Percentiles rank a stretch among this genome's conserved stretches.
These are phyloP conservation scores for human (Homo sapiens) DNA, from an alignment of 2,113 vertebrate species.

Conservation along the genomic window DNA sequence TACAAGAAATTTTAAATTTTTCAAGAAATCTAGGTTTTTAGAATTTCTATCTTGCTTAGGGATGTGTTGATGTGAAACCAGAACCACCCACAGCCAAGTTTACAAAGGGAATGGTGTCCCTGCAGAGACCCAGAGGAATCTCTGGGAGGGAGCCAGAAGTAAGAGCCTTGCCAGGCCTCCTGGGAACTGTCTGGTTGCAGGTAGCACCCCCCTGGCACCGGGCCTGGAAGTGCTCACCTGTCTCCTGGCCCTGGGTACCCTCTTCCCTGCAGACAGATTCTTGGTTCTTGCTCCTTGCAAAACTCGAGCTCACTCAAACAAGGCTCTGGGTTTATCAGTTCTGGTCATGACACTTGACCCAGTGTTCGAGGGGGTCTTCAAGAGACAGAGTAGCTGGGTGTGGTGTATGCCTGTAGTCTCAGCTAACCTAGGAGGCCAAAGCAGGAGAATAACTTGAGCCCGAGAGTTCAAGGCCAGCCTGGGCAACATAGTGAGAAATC, in stretches of 20 bases:
- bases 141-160: background rate
- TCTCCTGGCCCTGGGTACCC: background rate
- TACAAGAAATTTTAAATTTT: conserved; percentile 4
- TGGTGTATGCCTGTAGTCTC: no score
- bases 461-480: no score
- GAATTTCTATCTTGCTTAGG: background rate
- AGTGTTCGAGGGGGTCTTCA: background rate
- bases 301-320: background rate
- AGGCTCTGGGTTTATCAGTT: background rate
- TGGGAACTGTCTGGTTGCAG: background rate
- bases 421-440: no score
- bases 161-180: background rate
- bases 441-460: no score
- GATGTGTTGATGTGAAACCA: background rate
- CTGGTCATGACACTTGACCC: background rate
- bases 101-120: background rate
- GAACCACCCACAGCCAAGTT: background rate
- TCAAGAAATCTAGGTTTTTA: conserved; percentile 8
- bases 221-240: background rate
- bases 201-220: background rate
- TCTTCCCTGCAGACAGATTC: background rate
- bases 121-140: background rate
- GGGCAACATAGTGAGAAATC: no score
- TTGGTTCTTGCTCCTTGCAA: background rate
- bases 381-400: background rate